Evolutionary conservation across 2,797 vertebrate species (phyloP).

Genomic region (Peromyscus nudipes): DNA sequence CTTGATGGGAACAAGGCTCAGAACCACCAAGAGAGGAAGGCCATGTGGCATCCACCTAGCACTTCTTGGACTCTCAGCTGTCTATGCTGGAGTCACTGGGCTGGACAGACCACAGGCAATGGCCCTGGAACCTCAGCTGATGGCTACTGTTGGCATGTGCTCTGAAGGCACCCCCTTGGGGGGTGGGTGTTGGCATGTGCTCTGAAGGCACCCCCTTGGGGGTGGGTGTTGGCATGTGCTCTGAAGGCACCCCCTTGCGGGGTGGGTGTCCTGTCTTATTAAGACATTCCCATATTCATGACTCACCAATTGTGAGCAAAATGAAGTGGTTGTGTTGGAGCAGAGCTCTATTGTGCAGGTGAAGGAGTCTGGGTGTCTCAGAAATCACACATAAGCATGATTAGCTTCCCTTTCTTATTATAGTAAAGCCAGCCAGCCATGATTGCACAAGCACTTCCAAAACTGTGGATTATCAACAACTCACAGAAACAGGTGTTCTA

Average conservation of each 20-base stretch:
- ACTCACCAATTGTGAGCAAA: neutral
- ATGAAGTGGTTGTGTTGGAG: neutral
- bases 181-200: rapidly evolving
- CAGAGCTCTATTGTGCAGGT: neutral
- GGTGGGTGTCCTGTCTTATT: neutral
- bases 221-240: neutral
- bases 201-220: neutral
- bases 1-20: neutral
- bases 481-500: neutral
- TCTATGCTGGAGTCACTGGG: neutral
- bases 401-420: neutral
- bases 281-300: neutral
- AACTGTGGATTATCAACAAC: neutral
- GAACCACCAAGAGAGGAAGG: neutral
- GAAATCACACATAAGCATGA: neutral
- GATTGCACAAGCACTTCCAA: neutral
- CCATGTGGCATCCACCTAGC: neutral
- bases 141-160: too few relatives aligned
- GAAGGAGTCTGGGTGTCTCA: neutral
- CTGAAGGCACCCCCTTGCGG: neutral
- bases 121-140: neutral
- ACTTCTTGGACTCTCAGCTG: neutral
- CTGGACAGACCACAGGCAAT: neutral
- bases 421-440: neutral
- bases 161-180: neutral